phyloP scores from a whole-genome alignment of 2,797 vertebrate species.

The Xiphorhynchus erythropygius region DNA sequence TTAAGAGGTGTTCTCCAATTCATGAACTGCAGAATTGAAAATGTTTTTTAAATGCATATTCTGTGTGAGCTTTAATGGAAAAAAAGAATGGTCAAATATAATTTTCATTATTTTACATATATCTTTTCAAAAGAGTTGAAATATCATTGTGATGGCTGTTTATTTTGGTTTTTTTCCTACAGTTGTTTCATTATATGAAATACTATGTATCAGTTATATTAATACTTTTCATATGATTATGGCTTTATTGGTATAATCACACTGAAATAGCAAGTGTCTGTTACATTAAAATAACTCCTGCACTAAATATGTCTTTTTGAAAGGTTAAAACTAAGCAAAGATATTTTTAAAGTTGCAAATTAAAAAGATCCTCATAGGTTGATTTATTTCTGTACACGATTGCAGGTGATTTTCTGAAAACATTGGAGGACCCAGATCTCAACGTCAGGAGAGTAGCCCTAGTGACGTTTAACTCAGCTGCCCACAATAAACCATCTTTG shows the following conservation, averaged over 20 bases:
- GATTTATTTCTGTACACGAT: not conserved
- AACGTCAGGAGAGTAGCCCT: constrained; percentile 90
- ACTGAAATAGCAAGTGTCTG: not conserved
- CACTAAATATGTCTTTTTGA: not conserved
- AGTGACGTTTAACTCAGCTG: constrained; percentile 91
- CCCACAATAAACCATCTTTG: constrained; percentile 90
- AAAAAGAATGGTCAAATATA: not conserved
- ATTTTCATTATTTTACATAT: not conserved
- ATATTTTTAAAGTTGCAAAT: not conserved
- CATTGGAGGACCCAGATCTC: constrained; percentile 89
- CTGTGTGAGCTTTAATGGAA: not conserved
- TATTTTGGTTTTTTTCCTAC: not conserved
- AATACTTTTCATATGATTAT: not conserved
- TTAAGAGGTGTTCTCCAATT: not conserved
- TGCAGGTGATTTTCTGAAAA: constrained; percentile 92
- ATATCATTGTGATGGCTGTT: not conserved
- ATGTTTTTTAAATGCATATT: not conserved
- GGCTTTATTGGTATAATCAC: not conserved
- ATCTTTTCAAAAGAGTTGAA: not conserved
- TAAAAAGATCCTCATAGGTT: not conserved
- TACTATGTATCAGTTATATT: not conserved
- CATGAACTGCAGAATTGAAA: not conserved
- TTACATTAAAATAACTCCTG: not conserved
- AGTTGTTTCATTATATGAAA: not conserved
- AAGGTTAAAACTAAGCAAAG: not conserved